Base-by-base conservation (phyloP, 2,888 invertebrate species). In the Pseudeuparius sepicola region DNA sequence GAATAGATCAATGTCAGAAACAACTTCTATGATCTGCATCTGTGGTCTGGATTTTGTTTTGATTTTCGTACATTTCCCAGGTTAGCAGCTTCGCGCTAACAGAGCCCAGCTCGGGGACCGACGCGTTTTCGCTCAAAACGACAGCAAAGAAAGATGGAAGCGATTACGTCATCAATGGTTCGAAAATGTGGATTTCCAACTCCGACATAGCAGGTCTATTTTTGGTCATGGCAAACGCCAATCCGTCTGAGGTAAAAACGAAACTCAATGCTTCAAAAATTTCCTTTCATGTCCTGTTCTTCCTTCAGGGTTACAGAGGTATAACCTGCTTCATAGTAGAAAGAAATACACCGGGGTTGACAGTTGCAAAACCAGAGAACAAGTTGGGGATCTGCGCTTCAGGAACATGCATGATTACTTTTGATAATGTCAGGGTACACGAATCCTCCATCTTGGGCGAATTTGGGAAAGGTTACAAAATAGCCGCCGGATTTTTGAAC, bases 131-230 rank as follows among this genome's bases (percentile, higher is more conserved):
- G 0, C 62, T 97, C 48, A 92, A 87, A 66, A 94, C 93, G 0
- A 74, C 73, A 1, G 96, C 96, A 1, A 85, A 81, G 56, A 84
- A 85, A 56, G 82, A 90, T 44, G 93, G 92, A 11, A 74, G 76
- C 40, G 72, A 89, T 52, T 96, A 73, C 58, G 57, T 94, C 33
- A 70, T 97, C 42, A 93, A 86, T 60, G 96, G 96, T 28, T 79
- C 84, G 10, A 97, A 96, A 66, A 85, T 92, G 81, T 96, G 96
- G 96, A 96, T 96, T 48, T 90, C 90, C 1, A 93, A 90, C 64
- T 88, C 94, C 0, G 92, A 89, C 54, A 71, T 90, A 32, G 89
- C 94, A 36, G 88, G 84, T 14, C 69, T 94, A 4, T 96, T 92
- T 64, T 64, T 94, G 4, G 87, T 94, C 5, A 87, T 94, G 74